Conservation (phyloP, 2,888 invertebrate genomes). For the Blastobasis adustella region DNA sequence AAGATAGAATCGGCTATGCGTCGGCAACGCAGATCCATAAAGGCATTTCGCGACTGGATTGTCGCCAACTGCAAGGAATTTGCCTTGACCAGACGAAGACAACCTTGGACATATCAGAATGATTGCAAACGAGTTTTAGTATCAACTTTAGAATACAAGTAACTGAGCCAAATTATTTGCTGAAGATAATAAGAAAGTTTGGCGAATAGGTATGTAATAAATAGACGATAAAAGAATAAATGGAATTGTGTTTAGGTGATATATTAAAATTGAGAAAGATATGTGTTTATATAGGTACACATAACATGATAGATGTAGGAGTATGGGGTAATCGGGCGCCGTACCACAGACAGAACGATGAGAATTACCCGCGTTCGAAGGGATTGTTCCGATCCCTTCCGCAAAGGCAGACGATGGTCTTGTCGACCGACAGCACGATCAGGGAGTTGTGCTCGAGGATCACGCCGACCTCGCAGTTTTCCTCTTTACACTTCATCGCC, state of each 20-base stretch:
- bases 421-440: conserved; percentile 68
- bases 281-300: too few species aligned
- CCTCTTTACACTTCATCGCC: conserved; percentile 76
- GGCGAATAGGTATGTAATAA: too few species aligned
- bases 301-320: too few species aligned
- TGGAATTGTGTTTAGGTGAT: too few species aligned
- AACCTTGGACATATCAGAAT: conserved; percentile 51
- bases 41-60: conserved; percentile 27
- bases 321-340: conserved; percentile 22
- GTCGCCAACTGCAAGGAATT: conserved; percentile 42
- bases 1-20: conserved; percentile 17
- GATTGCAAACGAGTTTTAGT: conserved; percentile 40
- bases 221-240: too few species aligned
- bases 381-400: conserved; percentile 63
- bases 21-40: conserved; percentile 17
- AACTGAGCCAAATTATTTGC: too few species aligned
- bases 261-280: too few species aligned
- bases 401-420: conserved; percentile 72
- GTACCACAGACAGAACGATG: conserved; percentile 38
- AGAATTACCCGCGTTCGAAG: conserved; percentile 70
- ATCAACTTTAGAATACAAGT: too few species aligned
- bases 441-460: conserved; percentile 69
- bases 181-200: too few species aligned
- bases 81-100: conserved; percentile 54
- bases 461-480: conserved; percentile 73